Evolutionary conservation across 2,888 invertebrate species (phyloP).

Genomic region (Eristalis arbustorum): DNA sequence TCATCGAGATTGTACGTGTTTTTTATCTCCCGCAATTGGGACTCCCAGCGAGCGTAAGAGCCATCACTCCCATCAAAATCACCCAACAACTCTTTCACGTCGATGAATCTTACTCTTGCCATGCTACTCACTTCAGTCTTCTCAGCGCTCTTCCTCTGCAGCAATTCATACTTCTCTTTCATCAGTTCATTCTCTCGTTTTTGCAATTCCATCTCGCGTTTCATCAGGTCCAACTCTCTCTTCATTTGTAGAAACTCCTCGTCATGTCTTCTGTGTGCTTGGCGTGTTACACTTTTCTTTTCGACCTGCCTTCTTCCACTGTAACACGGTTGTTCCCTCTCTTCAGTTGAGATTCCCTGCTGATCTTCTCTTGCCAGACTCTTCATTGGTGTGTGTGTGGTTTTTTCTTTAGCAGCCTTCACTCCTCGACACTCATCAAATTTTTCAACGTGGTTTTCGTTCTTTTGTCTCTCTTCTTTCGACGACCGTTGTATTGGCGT

Average conservation of each 20-base stretch:
- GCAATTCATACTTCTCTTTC: not conserved
- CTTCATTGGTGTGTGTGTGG: not conserved
- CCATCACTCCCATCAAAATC: not conserved
- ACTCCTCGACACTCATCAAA: no score
- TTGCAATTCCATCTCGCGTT: no score
- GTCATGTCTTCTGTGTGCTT: not conserved
- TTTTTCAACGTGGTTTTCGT: no score
- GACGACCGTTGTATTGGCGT: no score
- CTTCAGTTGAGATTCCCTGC: not conserved
- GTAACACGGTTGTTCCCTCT: not conserved
- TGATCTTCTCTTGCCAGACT: not conserved
- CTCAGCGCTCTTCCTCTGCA: constrained; percentile 11
- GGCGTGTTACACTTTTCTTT: not conserved
- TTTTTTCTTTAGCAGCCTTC: no score
- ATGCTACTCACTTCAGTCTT: not conserved
- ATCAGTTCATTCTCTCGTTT: constrained; percentile 5
- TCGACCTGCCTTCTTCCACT: not conserved
- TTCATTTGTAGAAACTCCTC: not conserved
- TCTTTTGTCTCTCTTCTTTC: no score
- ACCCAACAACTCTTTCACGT: not conserved
- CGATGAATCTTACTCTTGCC: not conserved
- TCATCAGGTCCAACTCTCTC: not conserved
- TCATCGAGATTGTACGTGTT: not conserved
- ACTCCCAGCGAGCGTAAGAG: not conserved
- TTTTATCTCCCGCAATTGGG: not conserved